Evolutionary conservation across 1,140 invertebrate genomes (phyloP), one percentile per base, ranked within the genome.

Genomic region (Monomorium pharaonis): DNA sequence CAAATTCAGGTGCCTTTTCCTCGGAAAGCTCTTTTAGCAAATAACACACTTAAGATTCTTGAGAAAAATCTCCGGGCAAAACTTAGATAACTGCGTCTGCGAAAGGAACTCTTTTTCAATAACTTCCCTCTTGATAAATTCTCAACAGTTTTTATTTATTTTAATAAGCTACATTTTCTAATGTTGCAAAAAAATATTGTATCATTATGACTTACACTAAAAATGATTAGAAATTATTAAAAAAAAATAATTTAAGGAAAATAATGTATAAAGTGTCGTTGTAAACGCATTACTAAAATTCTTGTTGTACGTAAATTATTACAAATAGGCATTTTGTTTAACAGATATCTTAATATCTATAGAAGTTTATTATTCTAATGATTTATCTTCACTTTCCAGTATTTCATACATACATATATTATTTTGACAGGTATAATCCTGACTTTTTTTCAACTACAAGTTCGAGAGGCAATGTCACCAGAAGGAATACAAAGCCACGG

Each of bases 1-100:
- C 12, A 92, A 88, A 87, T 94, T 91, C 70, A 93, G 86, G 93
- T 94, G 56, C 18, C 42, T 60, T 21, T 51, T 63, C 42, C 6
- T 44, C 9, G 33, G 18, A 80, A 69, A 80, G 77, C 21, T 54
- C 33, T 42, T 44, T n/a, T 24, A 54, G 24, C 33, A 72, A 72
- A 83, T 83, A 74, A 72, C n/a, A n/a, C n/a, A n/a, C 37, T 74
- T 27, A n/a, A 44, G 21, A 3, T 58, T n/a, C 42, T 21, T 24
- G 56, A 30, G 37, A 74, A 33, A 58, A 83, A 72, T 72, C 14
- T 42, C 10, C n/a, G 16, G 58, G 49, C 65, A 24, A 56, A 72
- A 74, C 18, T 83, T 58, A 21, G 58, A 83, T 80, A 58, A 74
- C 69, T 72, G 0, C 37, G n/a, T 54, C 18, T 21, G 42, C 63